A percentile compares a stretch with the other conserved stretches of the same genome.
phyloP scores from a whole-genome alignment of 2,888 invertebrate species.

The Ptilodon capucinus region DNA sequence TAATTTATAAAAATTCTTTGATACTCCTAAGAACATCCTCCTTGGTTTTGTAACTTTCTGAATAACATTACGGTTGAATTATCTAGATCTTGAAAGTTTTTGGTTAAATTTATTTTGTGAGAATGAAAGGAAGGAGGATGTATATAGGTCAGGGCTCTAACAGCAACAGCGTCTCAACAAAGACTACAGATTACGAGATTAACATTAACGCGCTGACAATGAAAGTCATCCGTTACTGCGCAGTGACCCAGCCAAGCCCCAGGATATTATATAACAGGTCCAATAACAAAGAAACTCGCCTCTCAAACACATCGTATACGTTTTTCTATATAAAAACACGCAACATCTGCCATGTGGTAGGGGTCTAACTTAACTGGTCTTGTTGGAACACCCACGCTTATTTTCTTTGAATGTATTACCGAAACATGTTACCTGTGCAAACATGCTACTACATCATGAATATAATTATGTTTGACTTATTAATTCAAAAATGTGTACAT shows the following conservation, averaged over 20 bases:
- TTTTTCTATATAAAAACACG: conserved; percentile 8
- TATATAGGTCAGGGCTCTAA: neutral
- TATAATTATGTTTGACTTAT: neutral
- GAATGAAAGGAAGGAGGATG: no score
- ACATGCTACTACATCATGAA: neutral
- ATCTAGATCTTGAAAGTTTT: neutral
- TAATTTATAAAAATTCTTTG: neutral
- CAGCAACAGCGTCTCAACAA: conserved; percentile 11
- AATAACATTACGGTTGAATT: neutral
- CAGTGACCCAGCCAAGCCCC: conserved; percentile 39
- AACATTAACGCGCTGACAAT: conserved; percentile 44
- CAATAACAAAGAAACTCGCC: conserved; percentile 33
- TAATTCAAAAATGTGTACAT: neutral
- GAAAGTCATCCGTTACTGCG: conserved; percentile 42
- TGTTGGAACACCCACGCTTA: conserved; percentile 23
- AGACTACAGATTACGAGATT: conserved; percentile 25
- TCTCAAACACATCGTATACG: conserved; percentile 7
- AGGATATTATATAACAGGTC: conserved; percentile 27
- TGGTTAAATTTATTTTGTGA: neutral
- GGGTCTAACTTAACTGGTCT: conserved; percentile 22
- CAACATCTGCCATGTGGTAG: conserved; percentile 4
- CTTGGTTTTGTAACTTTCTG: neutral
- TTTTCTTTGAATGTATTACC: conserved; percentile 19
- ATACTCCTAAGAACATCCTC: neutral
- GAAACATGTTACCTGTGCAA: neutral